A percentile compares a stretch with the other conserved stretches of the same genome.
These are phyloP conservation scores for Brachionus sp. DNA, from an alignment of 1,140 invertebrate species.

Conservation along the genomic window DNA sequence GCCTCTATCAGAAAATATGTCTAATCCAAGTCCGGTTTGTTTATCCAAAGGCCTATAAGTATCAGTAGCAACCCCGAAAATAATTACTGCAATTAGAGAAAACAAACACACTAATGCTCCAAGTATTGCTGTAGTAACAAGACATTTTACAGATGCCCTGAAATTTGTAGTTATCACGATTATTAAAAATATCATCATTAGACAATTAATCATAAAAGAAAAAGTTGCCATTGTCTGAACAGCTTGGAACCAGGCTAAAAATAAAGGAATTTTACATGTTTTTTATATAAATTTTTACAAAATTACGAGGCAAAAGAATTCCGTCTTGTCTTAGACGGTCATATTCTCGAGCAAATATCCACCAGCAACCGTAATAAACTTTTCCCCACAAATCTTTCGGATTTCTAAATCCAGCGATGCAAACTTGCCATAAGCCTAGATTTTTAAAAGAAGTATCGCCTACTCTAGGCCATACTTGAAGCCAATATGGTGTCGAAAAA, in stretches of 20 bases:
- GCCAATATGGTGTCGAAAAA: slow-evolving; percentile 48
- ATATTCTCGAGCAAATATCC: slow-evolving; percentile 48
- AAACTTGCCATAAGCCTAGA: slow-evolving; percentile 49
- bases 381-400: slow-evolving; percentile 47
- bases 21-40: slow-evolving; percentile 7
- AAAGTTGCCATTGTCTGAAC: slow-evolving; percentile 43
- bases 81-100: slow-evolving; percentile 15
- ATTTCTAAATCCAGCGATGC: slow-evolving; percentile 48
- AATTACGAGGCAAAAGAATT: slow-evolving; percentile 38
- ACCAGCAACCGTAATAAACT: slow-evolving; percentile 49
- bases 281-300: background rate
- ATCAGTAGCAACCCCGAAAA: slow-evolving; percentile 29
- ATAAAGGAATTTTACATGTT: background rate
- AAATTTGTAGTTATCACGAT: slow-evolving; percentile 20
- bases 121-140: slow-evolving; percentile 8
- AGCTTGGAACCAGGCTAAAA: slow-evolving; percentile 38
- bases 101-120: slow-evolving; percentile 34
- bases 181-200: slow-evolving; percentile 30
- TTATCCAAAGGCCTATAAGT: slow-evolving; percentile 40
- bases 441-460: slow-evolving; percentile 47
- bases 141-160: slow-evolving; percentile 33
- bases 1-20: slow-evolving; percentile 32
- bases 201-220: slow-evolving; percentile 9
- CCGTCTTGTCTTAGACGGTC: slow-evolving; percentile 16
- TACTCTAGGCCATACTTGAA: slow-evolving; percentile 48